Evolutionary conservation across 2,888 invertebrate genomes (phyloP).

Genomic region (Argynnis bischoffii): DNA sequence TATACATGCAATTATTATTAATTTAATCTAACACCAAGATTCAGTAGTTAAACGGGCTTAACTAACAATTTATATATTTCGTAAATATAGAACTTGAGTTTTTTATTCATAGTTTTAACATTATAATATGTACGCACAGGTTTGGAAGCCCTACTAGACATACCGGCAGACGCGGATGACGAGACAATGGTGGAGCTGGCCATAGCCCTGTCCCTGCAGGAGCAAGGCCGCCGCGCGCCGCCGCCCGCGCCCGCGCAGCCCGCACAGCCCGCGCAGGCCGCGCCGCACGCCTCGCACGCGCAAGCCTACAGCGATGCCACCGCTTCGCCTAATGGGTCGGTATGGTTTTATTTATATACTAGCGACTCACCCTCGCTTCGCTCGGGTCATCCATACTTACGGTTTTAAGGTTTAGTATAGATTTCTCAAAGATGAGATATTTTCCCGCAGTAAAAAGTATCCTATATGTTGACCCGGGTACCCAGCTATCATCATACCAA

Average conservation of each 20-base stretch:
- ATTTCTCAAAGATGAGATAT: no score
- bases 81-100: background rate
- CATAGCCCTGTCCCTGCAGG: constrained; percentile 95
- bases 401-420: no score
- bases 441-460: no score
- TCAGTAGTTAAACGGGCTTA: background rate
- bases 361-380: no score
- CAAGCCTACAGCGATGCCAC: constrained; percentile 88
- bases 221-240: constrained; percentile 79
- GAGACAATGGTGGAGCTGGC: constrained; percentile 98
- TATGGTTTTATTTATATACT: background rate
- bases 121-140: constrained; percentile 54
- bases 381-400: no score
- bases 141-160: constrained; percentile 91
- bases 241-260: constrained; percentile 62
- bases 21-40: no score
- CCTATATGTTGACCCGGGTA: no score
- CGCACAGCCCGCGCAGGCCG: constrained; percentile 64
- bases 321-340: constrained; percentile 87
- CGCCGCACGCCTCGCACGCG: constrained; percentile 65
- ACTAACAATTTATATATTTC: no score
- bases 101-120: background rate
- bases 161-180: constrained; percentile 97
- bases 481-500: no score
- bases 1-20: no score